These are phyloP conservation scores for Ostrea edulis DNA, from an alignment of 1,140 invertebrate genomes.

Conservation along the genomic window DNA sequence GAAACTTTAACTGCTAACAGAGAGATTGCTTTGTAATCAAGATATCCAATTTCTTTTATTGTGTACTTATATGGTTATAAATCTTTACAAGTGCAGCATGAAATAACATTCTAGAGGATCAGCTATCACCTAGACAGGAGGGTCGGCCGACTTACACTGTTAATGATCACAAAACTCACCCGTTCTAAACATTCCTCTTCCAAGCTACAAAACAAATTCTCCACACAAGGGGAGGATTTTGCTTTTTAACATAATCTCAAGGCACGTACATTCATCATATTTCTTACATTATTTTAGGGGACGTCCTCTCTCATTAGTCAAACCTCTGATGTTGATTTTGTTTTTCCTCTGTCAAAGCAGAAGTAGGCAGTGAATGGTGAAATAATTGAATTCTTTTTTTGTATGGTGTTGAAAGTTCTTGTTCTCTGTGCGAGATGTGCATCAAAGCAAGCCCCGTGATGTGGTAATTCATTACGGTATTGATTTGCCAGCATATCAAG, in stretches of 20 bases:
- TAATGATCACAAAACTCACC: slow-evolving; percentile 12
- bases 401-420: slow-evolving; percentile 11
- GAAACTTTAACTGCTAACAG: slow-evolving; percentile 30
- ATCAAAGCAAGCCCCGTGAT: neutral
- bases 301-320: neutral
- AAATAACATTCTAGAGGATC: neutral
- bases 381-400: slow-evolving; percentile 25
- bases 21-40: slow-evolving; percentile 34
- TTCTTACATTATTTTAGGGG: neutral
- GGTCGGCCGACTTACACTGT: neutral
- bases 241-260: slow-evolving; percentile 19
- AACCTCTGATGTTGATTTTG: neutral
- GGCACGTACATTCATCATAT: slow-evolving; percentile 24
- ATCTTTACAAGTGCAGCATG: slow-evolving; percentile 15
- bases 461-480: slow-evolving; percentile 27
- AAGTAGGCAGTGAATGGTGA: neutral
- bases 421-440: slow-evolving; percentile 11
- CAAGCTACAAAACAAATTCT: neutral
- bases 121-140: neutral
- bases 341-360: neutral
- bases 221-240: neutral
- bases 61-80: slow-evolving; percentile 29
- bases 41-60: slow-evolving; percentile 36
- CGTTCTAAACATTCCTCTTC: neutral
- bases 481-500: slow-evolving; percentile 6